Base-by-base conservation (phyloP, 2,113 vertebrate species). In the Serinus canaria region DNA sequence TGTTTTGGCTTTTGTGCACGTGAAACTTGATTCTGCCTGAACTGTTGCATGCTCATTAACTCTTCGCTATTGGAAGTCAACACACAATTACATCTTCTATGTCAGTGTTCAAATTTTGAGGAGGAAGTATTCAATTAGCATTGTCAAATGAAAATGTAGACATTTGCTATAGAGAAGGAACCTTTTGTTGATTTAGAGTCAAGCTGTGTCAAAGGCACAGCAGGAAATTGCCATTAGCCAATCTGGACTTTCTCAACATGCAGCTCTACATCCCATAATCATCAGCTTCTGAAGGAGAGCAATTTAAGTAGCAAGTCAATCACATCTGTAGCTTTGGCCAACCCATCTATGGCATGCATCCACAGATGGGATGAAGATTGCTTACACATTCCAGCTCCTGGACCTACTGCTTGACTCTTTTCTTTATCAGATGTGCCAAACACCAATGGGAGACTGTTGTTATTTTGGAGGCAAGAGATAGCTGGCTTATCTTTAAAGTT, bases 171-270 rank as follows among this genome's bases (percentile, higher is more conserved):
- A 86, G n/a, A 91, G 89, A 94, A 95, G 82, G 94, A 95, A 73
- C 7, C 77, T 94, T 93, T 96, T 97, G 96, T 97, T 97, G 95
- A 97, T 74, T 96, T 94, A 89, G 89, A 95, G 60, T 96, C 88
- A 93, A 97, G 55, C 15, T 1, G 87, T 97, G 96, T 97, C 89
- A 92, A 86, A 95, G 89, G 88, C 80, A 96, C 95, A 98, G 90
- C 94, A 97, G 97, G 97, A 97, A 97, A 96, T 90, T 94, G 81
- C 90, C 82, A 92, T 73, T 93, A 94, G 87, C 78, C 77, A 96
- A 76, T 97, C 98, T 98, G 97, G 97, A 97, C 67, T 96, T 97
- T 97, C 83, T 98, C 97, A 98, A 69, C 64, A 85, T 41, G 77
- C 70, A 68, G 83, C 73, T 85, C 75, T 75, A 82, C n/a, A 94